Percentiles rank a stretch among this genome's conserved stretches.
These are phyloP conservation scores for Apamea sordens DNA, from an alignment of 2,888 invertebrate species.

Conservation along the genomic window DNA sequence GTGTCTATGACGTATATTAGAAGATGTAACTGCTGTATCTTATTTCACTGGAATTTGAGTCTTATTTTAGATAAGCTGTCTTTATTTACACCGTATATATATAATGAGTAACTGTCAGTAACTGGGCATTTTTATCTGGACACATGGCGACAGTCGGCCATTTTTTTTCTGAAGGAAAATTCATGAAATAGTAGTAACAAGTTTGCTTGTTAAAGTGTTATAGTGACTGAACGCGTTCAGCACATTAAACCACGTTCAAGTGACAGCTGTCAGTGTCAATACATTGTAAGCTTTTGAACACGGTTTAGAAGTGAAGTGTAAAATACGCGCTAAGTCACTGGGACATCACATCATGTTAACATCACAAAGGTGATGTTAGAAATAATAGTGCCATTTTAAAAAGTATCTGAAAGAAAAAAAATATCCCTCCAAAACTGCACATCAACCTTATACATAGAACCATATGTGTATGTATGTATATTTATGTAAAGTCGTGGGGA, in stretches of 20 bases:
- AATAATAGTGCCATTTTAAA: neutral
- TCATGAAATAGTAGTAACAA: neutral
- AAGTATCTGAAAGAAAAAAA: neutral
- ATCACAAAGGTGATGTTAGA: too few species aligned
- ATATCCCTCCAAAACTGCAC: neutral
- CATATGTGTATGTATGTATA: neutral
- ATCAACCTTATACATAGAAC: neutral
- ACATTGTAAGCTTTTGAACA: neutral
- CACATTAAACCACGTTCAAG: neutral
- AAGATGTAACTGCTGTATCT: neutral
- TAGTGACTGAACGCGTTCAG: neutral
- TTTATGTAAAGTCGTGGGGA: slow-evolving; percentile 14
- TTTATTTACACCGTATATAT: neutral
- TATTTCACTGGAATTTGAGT: neutral
- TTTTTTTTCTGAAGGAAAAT: neutral
- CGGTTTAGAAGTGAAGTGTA: neutral
- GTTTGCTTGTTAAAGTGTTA: neutral
- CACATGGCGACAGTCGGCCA: too few species aligned
- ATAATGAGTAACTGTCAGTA: neutral
- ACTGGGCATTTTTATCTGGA: neutral
- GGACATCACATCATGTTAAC: neutral
- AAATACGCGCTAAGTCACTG: neutral
- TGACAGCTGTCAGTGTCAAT: neutral
- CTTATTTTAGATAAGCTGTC: neutral
- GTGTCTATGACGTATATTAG: neutral